Conservation (phyloP, 2,113 vertebrate genomes). For the Oxyura jamaicensis region DNA sequence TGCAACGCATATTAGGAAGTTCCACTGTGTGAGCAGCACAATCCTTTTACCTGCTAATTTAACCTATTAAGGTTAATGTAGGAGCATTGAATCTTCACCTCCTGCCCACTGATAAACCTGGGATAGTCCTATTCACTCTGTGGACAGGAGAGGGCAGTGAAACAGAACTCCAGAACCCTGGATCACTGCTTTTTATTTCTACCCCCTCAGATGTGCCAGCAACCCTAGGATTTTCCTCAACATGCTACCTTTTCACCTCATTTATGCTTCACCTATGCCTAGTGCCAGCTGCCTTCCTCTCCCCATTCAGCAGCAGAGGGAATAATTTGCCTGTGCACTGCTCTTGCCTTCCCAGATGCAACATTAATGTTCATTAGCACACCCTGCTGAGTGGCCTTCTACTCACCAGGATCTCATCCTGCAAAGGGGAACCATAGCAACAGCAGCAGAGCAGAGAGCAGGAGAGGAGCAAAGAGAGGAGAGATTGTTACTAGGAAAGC, state of each 20-base stretch:
- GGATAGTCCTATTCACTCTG: background rate
- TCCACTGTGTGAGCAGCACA: background rate
- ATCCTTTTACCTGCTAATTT: background rate
- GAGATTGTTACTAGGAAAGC: conserved; percentile 81
- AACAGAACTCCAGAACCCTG: conserved; percentile 10
- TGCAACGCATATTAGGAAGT: background rate
- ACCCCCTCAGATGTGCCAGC: background rate
- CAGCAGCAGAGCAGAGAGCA: conserved; percentile 81
- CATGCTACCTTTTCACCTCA: background rate
- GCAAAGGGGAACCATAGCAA: conserved; percentile 87
- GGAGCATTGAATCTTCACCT: background rate
- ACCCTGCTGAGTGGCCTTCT: conserved; percentile 75
- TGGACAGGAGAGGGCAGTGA: conserved; percentile 52
- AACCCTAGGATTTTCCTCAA: background rate
- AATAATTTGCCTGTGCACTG: conserved; percentile 23
- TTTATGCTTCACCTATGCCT: conserved; percentile 20
- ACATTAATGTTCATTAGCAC: conserved; percentile 67
- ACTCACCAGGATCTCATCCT: conserved; percentile 94
- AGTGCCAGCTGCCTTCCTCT: background rate
- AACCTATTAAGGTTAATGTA: rapidly evolving
- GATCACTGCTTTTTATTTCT: conserved; percentile 21
- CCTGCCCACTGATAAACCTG: background rate
- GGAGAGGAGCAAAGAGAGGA: conserved; percentile 82
- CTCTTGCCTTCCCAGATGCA: conserved; percentile 68
- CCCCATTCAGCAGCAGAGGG: conserved; percentile 1